Base-by-base conservation (phyloP, 2,888 invertebrate species). In the Leistus spinibarbis region DNA sequence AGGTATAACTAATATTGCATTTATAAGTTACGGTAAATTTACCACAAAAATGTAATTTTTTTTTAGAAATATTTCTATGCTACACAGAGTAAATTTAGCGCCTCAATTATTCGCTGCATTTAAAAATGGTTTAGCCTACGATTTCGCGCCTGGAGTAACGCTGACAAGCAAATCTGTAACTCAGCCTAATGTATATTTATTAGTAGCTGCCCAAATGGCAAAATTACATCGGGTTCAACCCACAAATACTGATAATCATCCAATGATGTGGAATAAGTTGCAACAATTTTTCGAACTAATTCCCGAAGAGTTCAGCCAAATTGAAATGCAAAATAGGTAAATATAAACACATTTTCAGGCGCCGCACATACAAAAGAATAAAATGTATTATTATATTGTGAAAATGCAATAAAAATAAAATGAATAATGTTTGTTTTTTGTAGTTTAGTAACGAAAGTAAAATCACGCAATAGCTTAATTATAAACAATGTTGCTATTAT, bases 61-160 rank as follows among this genome's bases (percentile, higher is more conserved):
- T 83, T 82, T 64, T 78, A 86, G 87, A 78, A 89, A 89, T 81
- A 88, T 90, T 76, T 82, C 87, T 77, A 80, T 92, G 78, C 86
- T 95, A 77, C 90, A 95, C 83, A 88, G 89, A 76, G 89, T 90
- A 79, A 94, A 93, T 17, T 89, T 95, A 80, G 96, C 97, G 62
- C 95, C 98, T 69, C 90, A 92, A 65, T 87, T 99, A 63, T 96
- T 95, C 87, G 97, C 95, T 66, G 92, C 93, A 64, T 99, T 99
- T 86, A 89, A 92, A 80, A 99, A 99, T 88, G 99, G 99, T 10
- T 88, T 99, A 79, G 94, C 93, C 56, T 99, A 98, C 85, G 93
- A 95, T 84, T 95, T 91, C 84, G 90, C 93, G 78, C 93, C 94
- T 78, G 99, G 99, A 63, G 88, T 88, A 76, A 93, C 93, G n/a